phyloP scores from a whole-genome alignment of 2,797 vertebrate genomes.

The Liasis olivaceus region DNA sequence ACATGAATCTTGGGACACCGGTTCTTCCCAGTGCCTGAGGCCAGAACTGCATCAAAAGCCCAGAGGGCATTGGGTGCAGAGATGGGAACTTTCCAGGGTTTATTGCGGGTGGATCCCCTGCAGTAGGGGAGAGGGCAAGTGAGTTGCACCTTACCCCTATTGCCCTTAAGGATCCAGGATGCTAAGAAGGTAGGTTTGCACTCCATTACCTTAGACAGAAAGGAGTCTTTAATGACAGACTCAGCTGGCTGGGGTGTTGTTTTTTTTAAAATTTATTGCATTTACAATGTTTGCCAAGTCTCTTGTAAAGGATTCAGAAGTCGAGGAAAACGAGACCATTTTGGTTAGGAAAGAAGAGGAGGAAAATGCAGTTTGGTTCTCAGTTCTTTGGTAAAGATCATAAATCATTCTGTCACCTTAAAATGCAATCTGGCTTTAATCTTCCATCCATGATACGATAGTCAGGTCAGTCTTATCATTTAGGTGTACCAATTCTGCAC shows the following conservation, averaged over 20 bases:
- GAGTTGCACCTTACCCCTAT: not conserved
- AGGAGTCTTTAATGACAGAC: not conserved
- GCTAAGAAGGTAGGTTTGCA: not conserved
- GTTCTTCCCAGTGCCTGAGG: not conserved
- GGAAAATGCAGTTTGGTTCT: not conserved
- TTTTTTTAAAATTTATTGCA: conserved; percentile 8
- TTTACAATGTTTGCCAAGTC: not conserved
- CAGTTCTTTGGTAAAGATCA: not conserved
- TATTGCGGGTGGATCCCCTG: not conserved
- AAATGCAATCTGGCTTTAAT: too few species aligned
- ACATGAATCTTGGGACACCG: not conserved
- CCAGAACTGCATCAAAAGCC: not conserved
- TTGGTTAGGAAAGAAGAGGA: not conserved
- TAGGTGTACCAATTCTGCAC: not conserved
- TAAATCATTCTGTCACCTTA: not conserved
- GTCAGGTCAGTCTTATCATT: not conserved
- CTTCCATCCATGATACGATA: not conserved
- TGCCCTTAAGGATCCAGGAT: conserved; percentile 1
- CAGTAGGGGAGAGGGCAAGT: conserved; percentile 13
- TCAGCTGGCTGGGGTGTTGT: conserved; percentile 5
- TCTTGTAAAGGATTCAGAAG: not conserved
- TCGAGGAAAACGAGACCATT: not conserved
- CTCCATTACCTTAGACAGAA: conserved; percentile 3
- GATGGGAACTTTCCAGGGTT: not conserved
- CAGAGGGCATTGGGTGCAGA: not conserved